Evolutionary conservation across 2,888 invertebrate genomes (phyloP), one percentile per base, ranked within the genome.

Genomic region (Tiliacea citrago): DNA sequence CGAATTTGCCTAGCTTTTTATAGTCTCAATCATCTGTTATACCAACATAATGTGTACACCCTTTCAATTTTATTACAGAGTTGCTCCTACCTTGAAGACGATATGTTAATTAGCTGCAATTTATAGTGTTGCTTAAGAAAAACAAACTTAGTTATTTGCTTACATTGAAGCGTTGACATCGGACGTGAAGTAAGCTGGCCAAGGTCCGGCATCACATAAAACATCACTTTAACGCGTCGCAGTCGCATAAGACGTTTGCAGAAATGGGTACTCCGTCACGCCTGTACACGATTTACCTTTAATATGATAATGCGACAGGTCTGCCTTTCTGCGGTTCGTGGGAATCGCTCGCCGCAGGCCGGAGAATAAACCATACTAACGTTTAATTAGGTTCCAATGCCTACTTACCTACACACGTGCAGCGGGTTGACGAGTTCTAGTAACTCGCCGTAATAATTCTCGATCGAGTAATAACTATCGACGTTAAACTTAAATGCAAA

Each of bases 251-350:
- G 71, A 82, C 79, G 82, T 85, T 85, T 87, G 86, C 87, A 87
- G 86, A 87, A 87, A 90, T 88, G 85, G 83, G 78, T 81, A 89
- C 82, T 88, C 86, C 83, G 88, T 89, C 88, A 90, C 90, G 90
- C 89, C 86, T 88, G 86, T 86, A 86, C 85, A 86, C 87, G 88
- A 86, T 88, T 85, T 84, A 83, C 88, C 88, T 90, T 88, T 90
- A 91, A 90, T 91, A 93, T 92, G 91, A 89, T 92, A 92, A 92
- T 93, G 84, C 86, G 90, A 90, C 91, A 91, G 88, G 88, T 88
- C 88, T 88, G 87, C 86, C 83, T 88, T 80, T 86, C 86, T 85
- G 88, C 84, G 81, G 84, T 82, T 88, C 89, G 92, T 93, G 92
- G 89, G 92, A 91, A 91, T 88, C 82, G 83, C 76, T 84, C 79